Evolutionary conservation across 1,140 invertebrate genomes (phyloP), one percentile per base, ranked within the genome.

Genomic region (Chionoecetes opilio): DNA sequence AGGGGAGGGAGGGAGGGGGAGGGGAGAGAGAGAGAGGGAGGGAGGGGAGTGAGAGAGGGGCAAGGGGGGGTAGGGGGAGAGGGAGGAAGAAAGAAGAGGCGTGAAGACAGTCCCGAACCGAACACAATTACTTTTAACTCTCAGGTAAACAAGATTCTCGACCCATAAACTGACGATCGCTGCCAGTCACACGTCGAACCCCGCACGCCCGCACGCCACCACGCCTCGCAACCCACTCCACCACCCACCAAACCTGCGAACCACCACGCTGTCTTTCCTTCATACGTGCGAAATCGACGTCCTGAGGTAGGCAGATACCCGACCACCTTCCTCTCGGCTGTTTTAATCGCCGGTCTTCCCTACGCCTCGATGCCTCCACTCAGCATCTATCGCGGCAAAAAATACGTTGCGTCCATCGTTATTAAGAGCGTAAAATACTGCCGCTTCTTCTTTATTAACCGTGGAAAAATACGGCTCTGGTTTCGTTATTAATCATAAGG

Each of bases 351-450:
- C 2, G 32, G 37, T 38, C 32, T n/a, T 87, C 11, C 34, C 85
- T 53, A 14, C 46, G 9, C 46, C 46, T 53, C 26, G 31, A 9
- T 17, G 85, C 37, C 85, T 38, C 88, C 35, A 14, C 34, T 29
- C 34, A n/a, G 53, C 53, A 31, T 17, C 38, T 17, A 91, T 29
- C 41, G 1, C 38, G 26, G 17, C 46, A 41, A 34, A 21, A 82
- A 82, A 92, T 84, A 92, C 91, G 63, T 31, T 41, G 5, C 91
- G 91, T 92, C 91, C 75, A 34, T 84, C 91, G 91, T 92, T 92
- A 92, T 92, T 92, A 92, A 82, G 63, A 35, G 63, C 91, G 63
- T 82, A 37, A 92, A 92, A 92, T 92, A 92, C 91, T 32, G 53
- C 91, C 32, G 63, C 91, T 53, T 82, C 91, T 82, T 37, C 91